Percentiles rank a stretch among this genome's conserved stretches.
Evolutionary conservation across 2,113 vertebrate species (phyloP).

Genomic region (Porphyrio hochstetteri): DNA sequence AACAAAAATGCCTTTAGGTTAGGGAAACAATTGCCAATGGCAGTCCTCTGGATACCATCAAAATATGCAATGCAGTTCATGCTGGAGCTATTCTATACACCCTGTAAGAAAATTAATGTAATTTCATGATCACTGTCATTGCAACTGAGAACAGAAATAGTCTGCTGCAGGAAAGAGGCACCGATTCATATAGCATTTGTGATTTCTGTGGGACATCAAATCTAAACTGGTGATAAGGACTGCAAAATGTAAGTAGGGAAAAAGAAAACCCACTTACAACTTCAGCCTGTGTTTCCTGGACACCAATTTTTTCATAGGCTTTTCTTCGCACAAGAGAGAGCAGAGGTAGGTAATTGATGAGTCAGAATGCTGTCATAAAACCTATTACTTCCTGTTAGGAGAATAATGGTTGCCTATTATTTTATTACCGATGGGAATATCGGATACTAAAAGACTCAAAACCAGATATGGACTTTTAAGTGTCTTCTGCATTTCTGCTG

Average conservation of each 20-base stretch:
- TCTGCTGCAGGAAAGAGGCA: not conserved
- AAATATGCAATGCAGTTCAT: not conserved
- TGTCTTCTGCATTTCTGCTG: not conserved
- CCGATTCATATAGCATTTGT: not conserved
- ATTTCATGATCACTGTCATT: not conserved
- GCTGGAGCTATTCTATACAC: not conserved
- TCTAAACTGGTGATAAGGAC: not conserved
- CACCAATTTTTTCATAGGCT: not conserved
- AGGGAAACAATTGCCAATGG: not conserved
- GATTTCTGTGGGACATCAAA: not conserved
- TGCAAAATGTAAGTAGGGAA: accelerated
- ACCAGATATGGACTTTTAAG: not conserved
- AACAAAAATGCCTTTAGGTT: not conserved
- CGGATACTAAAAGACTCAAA: not conserved
- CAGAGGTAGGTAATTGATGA: not conserved
- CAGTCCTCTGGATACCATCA: not conserved
- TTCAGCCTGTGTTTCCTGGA: not conserved
- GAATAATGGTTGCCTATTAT: not conserved
- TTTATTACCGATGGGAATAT: not conserved
- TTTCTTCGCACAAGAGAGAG: not conserved
- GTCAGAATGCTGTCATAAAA: not conserved
- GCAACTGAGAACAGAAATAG: not conserved
- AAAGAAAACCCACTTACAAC: not conserved
- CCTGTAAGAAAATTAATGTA: not conserved
- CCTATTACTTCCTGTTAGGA: not conserved